phyloP scores from a whole-genome alignment of 1,140 invertebrate genomes.

The Stenopsyche tienmushanensis region DNA sequence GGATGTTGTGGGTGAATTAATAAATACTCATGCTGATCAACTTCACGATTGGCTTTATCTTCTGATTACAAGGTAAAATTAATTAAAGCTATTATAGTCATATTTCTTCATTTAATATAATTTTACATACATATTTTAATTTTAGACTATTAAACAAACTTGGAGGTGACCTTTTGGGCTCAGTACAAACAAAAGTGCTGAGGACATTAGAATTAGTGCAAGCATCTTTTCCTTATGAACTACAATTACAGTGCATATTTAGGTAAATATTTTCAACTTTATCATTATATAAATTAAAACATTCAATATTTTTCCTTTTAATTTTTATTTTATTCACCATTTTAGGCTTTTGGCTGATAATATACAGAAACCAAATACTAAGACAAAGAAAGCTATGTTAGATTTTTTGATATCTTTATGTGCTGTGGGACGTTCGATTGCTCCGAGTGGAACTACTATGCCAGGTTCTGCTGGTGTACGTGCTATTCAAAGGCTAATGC shows the following conservation, averaged over 20 bases:
- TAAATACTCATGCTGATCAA: constrained; percentile 81
- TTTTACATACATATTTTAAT: constrained; percentile 17
- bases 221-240: constrained; percentile 65
- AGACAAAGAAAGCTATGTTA: constrained; percentile 76
- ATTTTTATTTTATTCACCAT: constrained; percentile 35
- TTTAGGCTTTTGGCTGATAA: constrained; percentile 80
- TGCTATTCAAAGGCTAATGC: constrained; percentile 68
- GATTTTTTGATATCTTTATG: constrained; percentile 74
- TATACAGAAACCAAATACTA: constrained; percentile 86
- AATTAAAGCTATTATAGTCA: neutral
- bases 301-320: constrained; percentile 5
- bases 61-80: constrained; percentile 63
- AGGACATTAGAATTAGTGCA: constrained; percentile 83
- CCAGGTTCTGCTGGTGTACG: constrained; percentile 44
- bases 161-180: constrained; percentile 85
- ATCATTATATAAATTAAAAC: neutral
- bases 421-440: constrained; percentile 53
- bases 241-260: constrained; percentile 63
- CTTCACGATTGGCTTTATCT: constrained; percentile 91
- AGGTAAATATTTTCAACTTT: constrained; percentile 45
- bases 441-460: constrained; percentile 39
- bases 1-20: constrained; percentile 87
- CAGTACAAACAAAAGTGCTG: constrained; percentile 86
- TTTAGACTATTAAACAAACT: constrained; percentile 76
- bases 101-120: neutral